These are phyloP conservation scores for Mesembrinibis cayennensis DNA, from an alignment of 2,113 vertebrate genomes.

Conservation along the genomic window DNA sequence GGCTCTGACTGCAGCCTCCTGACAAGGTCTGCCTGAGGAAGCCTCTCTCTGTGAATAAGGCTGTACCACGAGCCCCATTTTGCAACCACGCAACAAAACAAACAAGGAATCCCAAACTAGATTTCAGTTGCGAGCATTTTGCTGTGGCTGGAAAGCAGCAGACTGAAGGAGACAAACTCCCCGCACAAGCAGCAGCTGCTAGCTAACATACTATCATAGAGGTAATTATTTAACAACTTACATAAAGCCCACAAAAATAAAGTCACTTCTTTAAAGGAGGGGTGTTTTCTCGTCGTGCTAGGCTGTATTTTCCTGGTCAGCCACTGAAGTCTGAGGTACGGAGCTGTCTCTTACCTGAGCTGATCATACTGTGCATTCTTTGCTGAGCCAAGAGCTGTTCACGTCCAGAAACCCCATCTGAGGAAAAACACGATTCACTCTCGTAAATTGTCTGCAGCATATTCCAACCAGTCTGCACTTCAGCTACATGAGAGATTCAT, in stretches of 20 bases:
- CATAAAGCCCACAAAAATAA: not conserved
- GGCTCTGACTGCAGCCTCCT: slow-evolving; percentile 17
- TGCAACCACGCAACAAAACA: slow-evolving; percentile 32
- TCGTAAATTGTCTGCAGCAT: slow-evolving; percentile 99
- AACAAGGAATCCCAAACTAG: slow-evolving; percentile 45
- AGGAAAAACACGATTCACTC: slow-evolving; percentile 96
- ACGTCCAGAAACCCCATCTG: slow-evolving; percentile 90
- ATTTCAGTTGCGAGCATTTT: slow-evolving; percentile 24
- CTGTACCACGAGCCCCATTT: slow-evolving; percentile 22
- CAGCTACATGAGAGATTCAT: slow-evolving; percentile 84
- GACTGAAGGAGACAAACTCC: not conserved
- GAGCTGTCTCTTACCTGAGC: slow-evolving; percentile 87
- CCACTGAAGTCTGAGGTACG: not conserved
- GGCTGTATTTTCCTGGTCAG: not conserved
- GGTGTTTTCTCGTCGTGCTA: not conserved
- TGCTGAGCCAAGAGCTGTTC: slow-evolving; percentile 86
- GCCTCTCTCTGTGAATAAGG: not conserved
- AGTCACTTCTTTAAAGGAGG: not conserved
- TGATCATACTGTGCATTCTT: slow-evolving; percentile 96
- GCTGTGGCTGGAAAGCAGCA: slow-evolving; percentile 43
- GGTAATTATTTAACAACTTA: not conserved
- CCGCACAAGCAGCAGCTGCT: not conserved
- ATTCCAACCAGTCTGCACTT: slow-evolving; percentile 88
- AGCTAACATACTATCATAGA: not conserved
- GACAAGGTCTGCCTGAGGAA: not conserved